Percentiles rank a stretch among this genome's conserved stretches.
Evolutionary conservation across 2,888 invertebrate genomes (phyloP).

Genomic region (Drosophila aldrichi): DNA sequence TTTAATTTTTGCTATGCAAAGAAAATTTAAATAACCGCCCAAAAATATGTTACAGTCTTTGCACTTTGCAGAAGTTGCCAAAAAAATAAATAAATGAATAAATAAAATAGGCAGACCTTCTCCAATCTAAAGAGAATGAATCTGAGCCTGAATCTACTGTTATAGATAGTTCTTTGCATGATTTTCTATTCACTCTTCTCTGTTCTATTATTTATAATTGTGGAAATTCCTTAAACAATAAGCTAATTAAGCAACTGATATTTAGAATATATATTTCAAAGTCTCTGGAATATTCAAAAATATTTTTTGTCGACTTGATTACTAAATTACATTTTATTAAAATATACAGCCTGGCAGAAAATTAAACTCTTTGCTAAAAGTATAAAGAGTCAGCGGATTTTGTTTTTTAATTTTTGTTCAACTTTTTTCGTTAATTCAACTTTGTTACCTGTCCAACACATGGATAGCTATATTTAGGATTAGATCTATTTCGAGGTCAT

Average conservation of each 20-base stretch:
- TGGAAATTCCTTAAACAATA: not conserved
- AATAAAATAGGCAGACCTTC: no score
- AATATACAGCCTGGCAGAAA: not conserved
- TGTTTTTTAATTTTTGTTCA: not conserved
- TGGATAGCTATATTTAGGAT: not conserved
- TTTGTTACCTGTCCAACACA: not conserved
- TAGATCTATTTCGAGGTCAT: conserved; percentile 15
- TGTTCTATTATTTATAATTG: not conserved
- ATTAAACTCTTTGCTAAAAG: not conserved
- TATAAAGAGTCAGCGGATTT: not conserved
- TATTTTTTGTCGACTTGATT: no score
- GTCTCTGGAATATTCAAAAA: no score
- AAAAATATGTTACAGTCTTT: conserved; percentile 43
- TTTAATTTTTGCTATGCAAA: not conserved
- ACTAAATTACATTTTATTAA: not conserved
- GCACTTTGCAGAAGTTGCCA: not conserved
- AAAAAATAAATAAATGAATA: not conserved
- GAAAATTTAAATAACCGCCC: conserved; percentile 21
- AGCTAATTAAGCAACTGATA: not conserved
- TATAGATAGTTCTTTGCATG: no score
- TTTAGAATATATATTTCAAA: not conserved
- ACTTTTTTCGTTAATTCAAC: not conserved
- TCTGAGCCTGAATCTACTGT: no score
- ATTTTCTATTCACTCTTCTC: no score
- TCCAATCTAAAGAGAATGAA: no score